Evolutionary conservation across 2,888 invertebrate genomes (phyloP).

Genomic region (Parelbella ahira): DNA sequence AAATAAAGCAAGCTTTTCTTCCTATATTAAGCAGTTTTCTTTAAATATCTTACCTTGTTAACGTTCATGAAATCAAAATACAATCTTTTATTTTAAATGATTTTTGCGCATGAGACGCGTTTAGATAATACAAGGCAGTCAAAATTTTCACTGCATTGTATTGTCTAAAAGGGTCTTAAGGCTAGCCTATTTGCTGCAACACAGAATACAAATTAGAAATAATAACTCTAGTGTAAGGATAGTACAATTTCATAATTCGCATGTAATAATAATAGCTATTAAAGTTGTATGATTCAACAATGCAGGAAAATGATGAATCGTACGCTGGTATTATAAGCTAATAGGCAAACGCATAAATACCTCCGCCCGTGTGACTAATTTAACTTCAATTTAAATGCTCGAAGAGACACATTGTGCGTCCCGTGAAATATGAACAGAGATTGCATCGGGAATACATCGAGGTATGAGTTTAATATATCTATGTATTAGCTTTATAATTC

Average conservation of each 20-base stretch:
- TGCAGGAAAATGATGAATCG: conserved; percentile 18
- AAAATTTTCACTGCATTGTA: no score
- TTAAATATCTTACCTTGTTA: no score
- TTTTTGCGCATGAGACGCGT: no score
- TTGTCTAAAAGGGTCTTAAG: no score
- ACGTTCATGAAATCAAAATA: no score
- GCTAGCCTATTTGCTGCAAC: not conserved
- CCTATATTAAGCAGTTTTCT: no score
- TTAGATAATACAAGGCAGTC: no score
- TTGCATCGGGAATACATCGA: conserved; percentile 24
- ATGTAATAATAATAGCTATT: conserved; percentile 8
- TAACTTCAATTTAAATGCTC: conserved; percentile 21
- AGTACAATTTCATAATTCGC: not conserved
- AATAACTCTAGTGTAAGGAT: not conserved
- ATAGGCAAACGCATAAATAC: conserved; percentile 23
- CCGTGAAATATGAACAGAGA: conserved; percentile 22
- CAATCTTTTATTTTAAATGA: no score
- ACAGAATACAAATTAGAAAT: not conserved
- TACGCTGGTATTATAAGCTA: conserved; percentile 20
- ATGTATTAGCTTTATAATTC: conserved; percentile 5
- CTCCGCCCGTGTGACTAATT: conserved; percentile 21
- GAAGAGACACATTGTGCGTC: conserved; percentile 16
- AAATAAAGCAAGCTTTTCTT: no score
- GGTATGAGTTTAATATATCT: conserved; percentile 20
- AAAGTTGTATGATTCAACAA: conserved; percentile 13